Evolutionary conservation across 2,888 invertebrate genomes (phyloP).

Genomic region (Petrophora chlorosata): DNA sequence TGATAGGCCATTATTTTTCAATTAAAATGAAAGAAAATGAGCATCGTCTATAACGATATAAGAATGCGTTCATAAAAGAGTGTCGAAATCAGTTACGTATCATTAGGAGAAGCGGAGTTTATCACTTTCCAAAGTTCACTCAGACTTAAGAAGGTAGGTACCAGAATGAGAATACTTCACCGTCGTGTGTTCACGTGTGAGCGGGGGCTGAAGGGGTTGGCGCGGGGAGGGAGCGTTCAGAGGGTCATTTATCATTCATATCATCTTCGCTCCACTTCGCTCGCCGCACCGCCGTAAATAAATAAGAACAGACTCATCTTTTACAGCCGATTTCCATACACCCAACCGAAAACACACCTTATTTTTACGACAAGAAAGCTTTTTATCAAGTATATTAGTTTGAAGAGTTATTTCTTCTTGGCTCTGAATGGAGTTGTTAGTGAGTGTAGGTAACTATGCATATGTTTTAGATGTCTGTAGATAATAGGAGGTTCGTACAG

Average conservation of each 20-base stretch:
- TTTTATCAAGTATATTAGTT: constrained; percentile 32
- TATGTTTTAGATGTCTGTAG: constrained; percentile 74
- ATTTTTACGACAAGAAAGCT: constrained; percentile 33
- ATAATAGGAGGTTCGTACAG: constrained; percentile 56
- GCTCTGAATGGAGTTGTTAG: constrained; percentile 47
- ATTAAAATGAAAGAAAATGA: too few species aligned
- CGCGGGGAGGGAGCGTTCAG: constrained; percentile 57
- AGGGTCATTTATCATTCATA: constrained; percentile 85
- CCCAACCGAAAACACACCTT: constrained; percentile 35
- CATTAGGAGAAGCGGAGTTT: constrained; percentile 52
- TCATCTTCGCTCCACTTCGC: constrained; percentile 85
- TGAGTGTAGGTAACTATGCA: constrained; percentile 73
- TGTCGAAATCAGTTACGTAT: neutral
- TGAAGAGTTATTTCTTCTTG: constrained; percentile 45
- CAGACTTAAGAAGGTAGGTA: constrained; percentile 64
- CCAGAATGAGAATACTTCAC: constrained; percentile 67
- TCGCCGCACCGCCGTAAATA: constrained; percentile 84
- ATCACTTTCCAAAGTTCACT: constrained; percentile 68
- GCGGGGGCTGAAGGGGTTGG: constrained; percentile 47
- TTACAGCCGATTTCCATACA: constrained; percentile 66
- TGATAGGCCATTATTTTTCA: too few species aligned
- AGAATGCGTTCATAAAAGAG: too few species aligned
- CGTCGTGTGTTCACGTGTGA: constrained; percentile 78
- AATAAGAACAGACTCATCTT: constrained; percentile 84
- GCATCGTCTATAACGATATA: too few species aligned